Evolutionary conservation across 37 sponge, comb jelly and placozoan genomes (phyloP).

Genomic region (Hexactinellida sp.): DNA sequence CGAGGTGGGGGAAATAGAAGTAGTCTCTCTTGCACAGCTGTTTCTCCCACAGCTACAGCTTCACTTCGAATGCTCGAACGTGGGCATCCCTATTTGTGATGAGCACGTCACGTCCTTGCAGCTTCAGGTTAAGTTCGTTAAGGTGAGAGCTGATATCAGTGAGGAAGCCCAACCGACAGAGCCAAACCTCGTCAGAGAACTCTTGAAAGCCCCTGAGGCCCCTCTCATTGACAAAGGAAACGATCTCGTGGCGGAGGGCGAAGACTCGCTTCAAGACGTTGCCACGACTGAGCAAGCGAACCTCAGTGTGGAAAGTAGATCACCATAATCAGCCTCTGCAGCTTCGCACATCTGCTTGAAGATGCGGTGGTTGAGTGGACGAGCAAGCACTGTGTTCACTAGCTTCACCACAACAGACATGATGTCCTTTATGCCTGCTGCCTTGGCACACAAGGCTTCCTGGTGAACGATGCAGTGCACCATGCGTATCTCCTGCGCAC

Average conservation of each 20-base stretch:
- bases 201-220: not conserved
- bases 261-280: not conserved
- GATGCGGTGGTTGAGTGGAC: not conserved
- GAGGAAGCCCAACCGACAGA: not conserved
- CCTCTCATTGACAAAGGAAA: not conserved
- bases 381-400: not conserved
- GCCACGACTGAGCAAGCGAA: slow-evolving; percentile 4
- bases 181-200: not conserved
- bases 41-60: not conserved
- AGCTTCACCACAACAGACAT: not conserved
- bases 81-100: not conserved
- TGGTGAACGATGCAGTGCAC: not conserved
- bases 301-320: not conserved
- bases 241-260: not conserved
- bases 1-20: no score
- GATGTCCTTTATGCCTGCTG: not conserved
- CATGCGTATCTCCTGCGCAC: not conserved
- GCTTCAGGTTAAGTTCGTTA: not conserved
- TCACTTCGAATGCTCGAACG: not conserved
- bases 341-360: not conserved
- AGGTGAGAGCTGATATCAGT: not conserved
- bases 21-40: no score
- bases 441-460: slow-evolving; percentile 9
- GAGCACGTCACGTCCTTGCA: not conserved
- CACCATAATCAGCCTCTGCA: not conserved